Base-by-base conservation (phyloP, 2,113 vertebrate species). In the Salvelinus sp. region DNA sequence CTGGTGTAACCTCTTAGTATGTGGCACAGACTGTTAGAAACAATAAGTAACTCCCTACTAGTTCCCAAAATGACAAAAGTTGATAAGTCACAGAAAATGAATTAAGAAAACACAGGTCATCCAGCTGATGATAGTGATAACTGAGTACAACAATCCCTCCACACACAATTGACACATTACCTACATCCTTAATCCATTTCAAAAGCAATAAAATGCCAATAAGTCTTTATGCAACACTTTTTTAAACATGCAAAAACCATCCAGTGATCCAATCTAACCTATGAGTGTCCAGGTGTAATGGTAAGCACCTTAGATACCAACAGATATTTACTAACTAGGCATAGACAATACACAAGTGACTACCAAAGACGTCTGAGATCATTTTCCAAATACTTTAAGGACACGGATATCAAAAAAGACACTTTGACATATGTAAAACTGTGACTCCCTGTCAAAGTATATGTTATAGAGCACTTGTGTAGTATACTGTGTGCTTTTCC, bases 401-500 rank as follows among this genome's bases (percentile, higher is more conserved):
- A 44, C 38, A 44, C 38, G 1, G 38, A 88, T 76, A 82, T 91
- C 38, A 44, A 44, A 44, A 44, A 10, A 44, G 38, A 44, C 9
- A 9, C 38, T 44, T 9, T 10, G 10, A 44, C 38, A 44, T 44
- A 12, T 44, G 38, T 44, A 44, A 44, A 44, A 44, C 38, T 84
- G 83, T 85, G 82, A 85, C 90, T 91, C 89, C 90, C 89, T 89
- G 88, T 91, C 84, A 89, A 72, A 82, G 81, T 89, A 89, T 90
- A 88, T 86, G 70, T 54, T 84, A 85, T 90, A 89, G 91, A 93
- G 89, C 90, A 92, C 90, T 91, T 91, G 82, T 79, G 87, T 86
- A 88, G 80, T 82, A 82, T 86, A 83, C 54, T 74, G 78, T 90
- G 88, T 91, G 90, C 89, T 88, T 79, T 89, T 79, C 89, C 91